These are phyloP conservation scores for Polylopha cassiicola DNA, from an alignment of 2,888 invertebrate genomes.

Conservation along the genomic window DNA sequence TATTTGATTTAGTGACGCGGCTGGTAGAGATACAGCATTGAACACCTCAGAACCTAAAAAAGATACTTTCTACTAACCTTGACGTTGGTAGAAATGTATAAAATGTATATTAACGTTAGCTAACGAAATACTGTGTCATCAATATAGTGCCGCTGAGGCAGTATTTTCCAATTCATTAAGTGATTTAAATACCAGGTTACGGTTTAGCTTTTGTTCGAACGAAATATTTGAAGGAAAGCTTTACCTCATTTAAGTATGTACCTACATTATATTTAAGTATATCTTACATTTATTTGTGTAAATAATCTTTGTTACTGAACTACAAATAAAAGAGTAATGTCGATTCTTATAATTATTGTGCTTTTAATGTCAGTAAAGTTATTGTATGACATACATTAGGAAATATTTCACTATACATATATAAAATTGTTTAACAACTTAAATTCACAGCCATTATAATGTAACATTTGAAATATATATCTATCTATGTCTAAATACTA, in stretches of 20 bases:
- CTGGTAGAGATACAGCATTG: conserved; percentile 51
- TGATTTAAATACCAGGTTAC: too few relatives aligned
- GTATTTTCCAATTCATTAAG: too few relatives aligned
- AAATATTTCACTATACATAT: conserved; percentile 5
- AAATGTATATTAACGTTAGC: conserved; percentile 16
- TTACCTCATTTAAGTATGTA: too few relatives aligned
- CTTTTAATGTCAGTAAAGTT: conserved; percentile 17
- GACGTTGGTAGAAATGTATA: conserved; percentile 23
- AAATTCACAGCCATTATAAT: conserved; percentile 42
- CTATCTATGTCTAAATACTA: too few relatives aligned
- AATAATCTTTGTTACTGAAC: too few relatives aligned
- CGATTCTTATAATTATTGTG: conserved; percentile 23
- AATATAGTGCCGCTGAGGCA: too few relatives aligned
- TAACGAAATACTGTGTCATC: conserved; percentile 14
- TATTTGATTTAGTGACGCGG: conserved; percentile 77
- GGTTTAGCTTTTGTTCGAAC: too few relatives aligned
- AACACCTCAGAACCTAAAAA: conserved; percentile 1
- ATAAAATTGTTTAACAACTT: conserved; percentile 30
- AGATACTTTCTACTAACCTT: conserved; percentile 19
- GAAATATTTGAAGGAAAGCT: too few relatives aligned
- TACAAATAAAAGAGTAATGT: too few relatives aligned
- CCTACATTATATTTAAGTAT: too few relatives aligned
- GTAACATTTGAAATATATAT: conserved; percentile 12
- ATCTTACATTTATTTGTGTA: too few relatives aligned
- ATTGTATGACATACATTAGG: conserved; percentile 7